phyloP scores from a whole-genome alignment of 2,888 invertebrate species.

The Andrena fulva region DNA sequence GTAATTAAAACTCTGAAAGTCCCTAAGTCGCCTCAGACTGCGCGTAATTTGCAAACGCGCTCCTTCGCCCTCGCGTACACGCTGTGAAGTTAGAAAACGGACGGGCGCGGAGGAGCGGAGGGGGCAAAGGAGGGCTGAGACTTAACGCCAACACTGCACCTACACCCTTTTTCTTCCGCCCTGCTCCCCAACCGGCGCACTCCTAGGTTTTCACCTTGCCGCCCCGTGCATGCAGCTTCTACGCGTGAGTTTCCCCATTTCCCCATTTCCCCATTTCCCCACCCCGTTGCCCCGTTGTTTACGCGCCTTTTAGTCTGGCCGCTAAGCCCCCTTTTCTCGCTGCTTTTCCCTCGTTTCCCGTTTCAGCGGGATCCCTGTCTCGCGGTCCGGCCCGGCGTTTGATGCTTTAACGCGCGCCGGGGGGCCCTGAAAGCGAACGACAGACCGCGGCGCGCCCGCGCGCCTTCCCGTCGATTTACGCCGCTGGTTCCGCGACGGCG shows the following conservation, averaged over 20 bases:
- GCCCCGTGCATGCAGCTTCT: constrained; percentile 17
- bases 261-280: constrained; percentile 16
- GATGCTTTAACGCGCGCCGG: constrained; percentile 63
- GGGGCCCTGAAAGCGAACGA: constrained; percentile 57
- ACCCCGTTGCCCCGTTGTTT: constrained; percentile 48
- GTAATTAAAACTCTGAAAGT: constrained; percentile 81
- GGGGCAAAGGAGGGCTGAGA: constrained; percentile 25
- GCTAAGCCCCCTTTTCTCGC: background rate
- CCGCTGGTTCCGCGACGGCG: background rate
- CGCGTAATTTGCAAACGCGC: constrained; percentile 77
- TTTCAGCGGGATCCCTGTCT: constrained; percentile 37
- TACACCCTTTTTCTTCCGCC: constrained; percentile 4
- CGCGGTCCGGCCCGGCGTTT: constrained; percentile 60
- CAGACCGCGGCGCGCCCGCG: constrained; percentile 48
- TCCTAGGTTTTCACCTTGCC: constrained; percentile 9
- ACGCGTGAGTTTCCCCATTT: constrained; percentile 30
- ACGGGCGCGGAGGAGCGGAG: constrained; percentile 14
- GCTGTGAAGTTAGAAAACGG: constrained; percentile 39
- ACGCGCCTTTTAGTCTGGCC: constrained; percentile 48
- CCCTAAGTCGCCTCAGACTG: constrained; percentile 73
- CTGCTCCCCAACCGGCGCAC: background rate
- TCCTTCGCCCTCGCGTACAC: constrained; percentile 43
- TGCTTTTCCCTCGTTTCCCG: constrained; percentile 12
- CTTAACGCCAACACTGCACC: constrained; percentile 50
- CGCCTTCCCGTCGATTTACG: constrained; percentile 51